Conservation (phyloP, 2,888 invertebrate species). For the Nomada hirtipes region DNA sequence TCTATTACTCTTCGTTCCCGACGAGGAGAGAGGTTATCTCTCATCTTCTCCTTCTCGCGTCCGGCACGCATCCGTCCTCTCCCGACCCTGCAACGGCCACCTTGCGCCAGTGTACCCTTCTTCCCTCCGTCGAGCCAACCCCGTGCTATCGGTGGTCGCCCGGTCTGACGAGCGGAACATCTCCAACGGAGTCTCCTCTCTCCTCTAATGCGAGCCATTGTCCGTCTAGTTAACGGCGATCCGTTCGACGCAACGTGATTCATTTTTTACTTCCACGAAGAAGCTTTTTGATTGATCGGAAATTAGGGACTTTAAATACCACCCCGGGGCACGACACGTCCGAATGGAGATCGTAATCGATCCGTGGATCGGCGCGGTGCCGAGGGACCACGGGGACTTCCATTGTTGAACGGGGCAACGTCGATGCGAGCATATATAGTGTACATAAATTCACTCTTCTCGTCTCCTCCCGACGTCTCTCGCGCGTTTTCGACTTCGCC, state of each 20-base stretch:
- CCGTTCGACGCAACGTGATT: slow-evolving; percentile 73
- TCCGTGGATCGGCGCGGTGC: slow-evolving; percentile 49
- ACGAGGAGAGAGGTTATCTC: slow-evolving; percentile 78
- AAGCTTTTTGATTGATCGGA: slow-evolving; percentile 82
- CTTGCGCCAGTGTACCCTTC: slow-evolving; percentile 41
- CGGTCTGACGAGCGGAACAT: slow-evolving; percentile 68
- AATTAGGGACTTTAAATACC: slow-evolving; percentile 82
- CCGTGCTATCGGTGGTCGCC: slow-evolving; percentile 64
- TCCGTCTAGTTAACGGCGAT: slow-evolving; percentile 80
- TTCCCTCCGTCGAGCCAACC: slow-evolving; percentile 43
- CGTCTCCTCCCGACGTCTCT: slow-evolving; percentile 24
- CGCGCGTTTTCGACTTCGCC: slow-evolving; percentile 51
- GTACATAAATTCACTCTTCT: slow-evolving; percentile 52
- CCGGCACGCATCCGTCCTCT: slow-evolving; percentile 58
- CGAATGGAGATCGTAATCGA: slow-evolving; percentile 81
- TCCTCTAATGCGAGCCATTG: slow-evolving; percentile 78
- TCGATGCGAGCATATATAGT: slow-evolving; percentile 14
- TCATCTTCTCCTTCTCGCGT: slow-evolving; percentile 70
- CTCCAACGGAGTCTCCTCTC: slow-evolving; percentile 59
- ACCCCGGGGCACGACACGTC: slow-evolving; percentile 80
- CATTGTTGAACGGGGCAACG: slow-evolving; percentile 28
- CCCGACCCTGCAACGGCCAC: slow-evolving; percentile 41
- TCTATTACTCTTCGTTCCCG: slow-evolving; percentile 73
- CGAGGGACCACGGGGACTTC: slow-evolving; percentile 23
- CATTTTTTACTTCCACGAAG: slow-evolving; percentile 77